Evolutionary conservation across 2,113 vertebrate genomes (phyloP).

Genomic region (Pithys albifrons): DNA sequence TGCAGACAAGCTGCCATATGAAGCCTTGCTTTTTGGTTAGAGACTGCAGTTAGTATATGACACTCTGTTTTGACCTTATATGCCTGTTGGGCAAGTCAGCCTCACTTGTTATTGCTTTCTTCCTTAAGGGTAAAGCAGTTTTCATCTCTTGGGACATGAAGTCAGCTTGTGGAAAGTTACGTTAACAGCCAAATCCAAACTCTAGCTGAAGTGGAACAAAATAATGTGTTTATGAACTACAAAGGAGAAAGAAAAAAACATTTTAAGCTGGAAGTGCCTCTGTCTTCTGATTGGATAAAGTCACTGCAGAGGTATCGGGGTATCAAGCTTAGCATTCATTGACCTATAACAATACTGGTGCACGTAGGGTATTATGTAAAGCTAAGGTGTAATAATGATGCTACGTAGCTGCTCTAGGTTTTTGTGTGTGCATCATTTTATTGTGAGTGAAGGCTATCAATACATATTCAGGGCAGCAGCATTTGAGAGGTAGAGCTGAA

Average conservation of each 20-base stretch:
- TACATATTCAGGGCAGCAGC: not conserved
- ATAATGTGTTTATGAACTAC: not conserved
- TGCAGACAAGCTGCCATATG: not conserved
- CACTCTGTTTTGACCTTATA: not conserved
- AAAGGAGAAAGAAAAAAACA: not conserved
- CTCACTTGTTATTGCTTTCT: not conserved
- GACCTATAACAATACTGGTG: not conserved
- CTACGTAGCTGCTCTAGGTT: not conserved
- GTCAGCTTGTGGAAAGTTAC: not conserved
- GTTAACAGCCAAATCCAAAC: not conserved
- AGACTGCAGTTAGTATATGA: not conserved
- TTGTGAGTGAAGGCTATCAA: fast-evolving
- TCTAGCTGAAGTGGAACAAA: conserved; percentile 10
- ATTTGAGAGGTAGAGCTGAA: not conserved
- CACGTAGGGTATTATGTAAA: not conserved
- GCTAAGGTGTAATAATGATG: not conserved
- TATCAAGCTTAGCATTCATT: not conserved
- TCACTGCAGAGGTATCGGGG: not conserved
- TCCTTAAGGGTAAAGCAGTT: not conserved
- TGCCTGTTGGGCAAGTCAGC: not conserved
- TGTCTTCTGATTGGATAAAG: not conserved
- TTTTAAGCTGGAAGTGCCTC: not conserved
- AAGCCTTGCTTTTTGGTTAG: not conserved
- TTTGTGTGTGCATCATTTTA: not conserved
- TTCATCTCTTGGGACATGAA: conserved; percentile 2